Base-by-base conservation (phyloP, 2,888 invertebrate genomes). In the Branchipolynoe longqiensis region DNA sequence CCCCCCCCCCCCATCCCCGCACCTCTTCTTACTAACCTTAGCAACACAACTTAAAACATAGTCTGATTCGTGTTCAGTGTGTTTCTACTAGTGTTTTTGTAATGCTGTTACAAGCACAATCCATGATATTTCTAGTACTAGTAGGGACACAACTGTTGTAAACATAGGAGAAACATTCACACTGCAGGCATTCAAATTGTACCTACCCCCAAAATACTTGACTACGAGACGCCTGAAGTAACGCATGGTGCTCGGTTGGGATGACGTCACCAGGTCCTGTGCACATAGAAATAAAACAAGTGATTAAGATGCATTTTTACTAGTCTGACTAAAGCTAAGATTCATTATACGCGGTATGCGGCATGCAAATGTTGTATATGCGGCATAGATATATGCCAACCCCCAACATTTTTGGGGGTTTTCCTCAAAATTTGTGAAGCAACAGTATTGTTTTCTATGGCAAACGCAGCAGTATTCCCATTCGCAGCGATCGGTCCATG, bases 131-230 rank as follows among this genome's bases (percentile, higher is more conserved):
- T 48, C 18, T 48, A 8, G 18, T 48, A 48, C 18, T 48, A 48
- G 18, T 12, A 12, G 48, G n/a, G n/a, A n/a, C n/a, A 48, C 8
- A 48, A 48, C 48, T 58, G 25, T 58, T 8, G n/a, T 14, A 58
- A n/a, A 25, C 4, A 14, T 58, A 58, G 25, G 18, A 8, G 48
- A 48, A 48, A n/a, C 40, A 48, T n/a, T 0, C 18, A 64, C 33
- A 40, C 38, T 0, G 8, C 12, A 25, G n/a, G 40, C 12, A 83
- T 31, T 38, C 41, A 64, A 31, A n/a, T 84, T 54, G 12, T n/a
- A 85, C 86, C 59, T 56, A 87, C 87, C 85, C 56, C 87, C 87
- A 69, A 87, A 87, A 64, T 87, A 85, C 85, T 87, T 87, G 14
- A 87, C 62, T 33, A 87, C 84, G 31, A 82, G 78, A 36, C 87